phyloP scores from a whole-genome alignment of 1,140 invertebrate species.

The Pogonognathellus flavescens region DNA sequence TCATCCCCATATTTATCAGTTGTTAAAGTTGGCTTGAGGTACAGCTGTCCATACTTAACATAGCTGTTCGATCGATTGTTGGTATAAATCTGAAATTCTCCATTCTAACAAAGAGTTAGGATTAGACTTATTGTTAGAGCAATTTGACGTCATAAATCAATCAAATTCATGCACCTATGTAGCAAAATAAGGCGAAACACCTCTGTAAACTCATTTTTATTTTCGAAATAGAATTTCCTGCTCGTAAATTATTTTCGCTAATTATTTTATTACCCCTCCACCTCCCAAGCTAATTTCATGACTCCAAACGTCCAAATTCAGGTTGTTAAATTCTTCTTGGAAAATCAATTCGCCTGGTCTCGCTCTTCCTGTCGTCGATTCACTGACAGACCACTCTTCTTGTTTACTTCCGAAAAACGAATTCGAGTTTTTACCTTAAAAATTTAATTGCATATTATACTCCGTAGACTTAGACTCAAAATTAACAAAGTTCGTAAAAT shows the following conservation, averaged over 20 bases:
- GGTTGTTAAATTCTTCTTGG: conserved; percentile 59
- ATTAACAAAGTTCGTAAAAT: no score
- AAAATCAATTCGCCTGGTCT: conserved; percentile 61
- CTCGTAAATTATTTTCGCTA: not conserved
- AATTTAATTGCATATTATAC: no score
- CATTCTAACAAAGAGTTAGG: conserved; percentile 55
- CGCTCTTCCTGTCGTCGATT: conserved; percentile 50
- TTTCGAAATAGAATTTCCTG: no score
- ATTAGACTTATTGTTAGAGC: no score
- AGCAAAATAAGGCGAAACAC: no score
- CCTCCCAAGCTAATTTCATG: conserved; percentile 61
- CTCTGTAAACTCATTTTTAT: no score
- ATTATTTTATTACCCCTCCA: conserved; percentile 54
- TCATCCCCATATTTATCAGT: conserved; percentile 69
- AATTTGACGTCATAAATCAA: no score
- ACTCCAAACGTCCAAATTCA: conserved; percentile 59
- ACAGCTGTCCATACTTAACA: conserved; percentile 70
- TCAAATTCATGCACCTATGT: no score
- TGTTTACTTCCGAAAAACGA: conserved; percentile 14
- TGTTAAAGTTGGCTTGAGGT: conserved; percentile 70
- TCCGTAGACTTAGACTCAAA: no score
- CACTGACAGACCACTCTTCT: conserved; percentile 58
- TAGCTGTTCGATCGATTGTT: conserved; percentile 64
- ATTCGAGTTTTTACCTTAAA: not conserved
- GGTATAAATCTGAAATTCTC: conserved; percentile 60